Conservation (phyloP, 92 coral and sea anemone species). For the Siderastrea radians region DNA sequence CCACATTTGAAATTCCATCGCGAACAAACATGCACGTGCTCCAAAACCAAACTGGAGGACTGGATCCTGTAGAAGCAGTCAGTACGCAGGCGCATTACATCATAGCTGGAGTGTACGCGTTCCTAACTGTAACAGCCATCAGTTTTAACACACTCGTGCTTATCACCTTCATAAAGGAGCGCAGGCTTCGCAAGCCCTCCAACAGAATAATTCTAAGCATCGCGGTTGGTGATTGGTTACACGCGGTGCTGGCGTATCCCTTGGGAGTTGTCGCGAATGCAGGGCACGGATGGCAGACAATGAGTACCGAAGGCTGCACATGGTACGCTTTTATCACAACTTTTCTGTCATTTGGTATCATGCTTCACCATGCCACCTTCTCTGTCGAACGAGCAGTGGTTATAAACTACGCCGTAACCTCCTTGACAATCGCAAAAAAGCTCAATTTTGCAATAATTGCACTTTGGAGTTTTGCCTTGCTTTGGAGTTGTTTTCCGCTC, state of each 20-base stretch:
- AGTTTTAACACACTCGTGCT: slow-evolving; percentile 36
- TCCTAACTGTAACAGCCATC: slow-evolving; percentile 10
- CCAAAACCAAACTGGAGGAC: slow-evolving; percentile 11
- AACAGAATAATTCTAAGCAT: slow-evolving; percentile 52
- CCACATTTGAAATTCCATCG: no score
- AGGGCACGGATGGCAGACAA: neutral
- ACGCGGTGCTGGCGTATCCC: slow-evolving; percentile 49
- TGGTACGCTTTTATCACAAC: slow-evolving; percentile 55
- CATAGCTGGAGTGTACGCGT: slow-evolving; percentile 26
- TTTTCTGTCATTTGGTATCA: slow-evolving; percentile 42
- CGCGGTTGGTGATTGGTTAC: slow-evolving; percentile 57
- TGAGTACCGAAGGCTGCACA: neutral
- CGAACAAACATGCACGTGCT: neutral
- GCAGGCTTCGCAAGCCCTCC: slow-evolving; percentile 20
- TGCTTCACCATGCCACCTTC: slow-evolving; percentile 54
- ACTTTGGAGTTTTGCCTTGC: slow-evolving; percentile 53
- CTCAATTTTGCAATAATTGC: neutral
- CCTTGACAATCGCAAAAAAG: neutral
- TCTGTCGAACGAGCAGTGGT: slow-evolving; percentile 46
- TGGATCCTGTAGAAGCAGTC: neutral
- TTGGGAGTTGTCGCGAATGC: slow-evolving; percentile 41
- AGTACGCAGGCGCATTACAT: neutral
- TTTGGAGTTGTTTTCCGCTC: slow-evolving; percentile 61
- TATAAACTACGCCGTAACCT: slow-evolving; percentile 8
- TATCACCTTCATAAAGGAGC: slow-evolving; percentile 23